Evolutionary conservation across 2,797 vertebrate species (phyloP), one percentile per base, ranked within the genome.

Genomic region (Premnoplex brunnescens): DNA sequence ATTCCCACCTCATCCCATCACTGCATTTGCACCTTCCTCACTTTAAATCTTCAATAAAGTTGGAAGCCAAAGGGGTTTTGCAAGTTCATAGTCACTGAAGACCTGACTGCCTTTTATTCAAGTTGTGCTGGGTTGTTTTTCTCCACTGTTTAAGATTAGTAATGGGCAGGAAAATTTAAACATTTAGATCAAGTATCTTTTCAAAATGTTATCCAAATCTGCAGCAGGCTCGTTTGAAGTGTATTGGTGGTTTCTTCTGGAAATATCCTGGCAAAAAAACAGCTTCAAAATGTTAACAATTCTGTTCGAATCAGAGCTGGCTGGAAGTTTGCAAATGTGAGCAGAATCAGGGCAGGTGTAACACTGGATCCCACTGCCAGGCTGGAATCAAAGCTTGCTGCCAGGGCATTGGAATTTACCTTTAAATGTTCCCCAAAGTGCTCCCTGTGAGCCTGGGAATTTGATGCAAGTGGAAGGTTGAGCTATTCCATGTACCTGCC

Each of bases 131-230:
- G 20, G 41, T 55, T 81, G 43, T 11, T 90, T 87, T 85, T 36
- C n/a, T 86, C 77, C 68, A 84, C 68, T 86, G 69, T 51, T 95
- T 85, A 79, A 85, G 71, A 41, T 88, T 46, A 71, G 56, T 67
- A 90, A 64, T 2, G 18, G 71, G 74, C 48, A 85, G 55, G 37
- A 39, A 82, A 82, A 82, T 4, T 26, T 48, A 85, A 92, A 51
- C 48, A 15, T 69, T 84, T 76, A 75, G 94, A 92, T 86, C 20
- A 74, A 82, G 27, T 17, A 34, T 71, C 80, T 8, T 89, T 76
- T 79, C 17, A 43, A 87, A 74, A n/a, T 2, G 32, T 51, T 43
- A 60, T 54, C 75, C 82, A 91, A 88, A 64, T 12, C 44, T 49
- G 66, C 85, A 72, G 41, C n/a, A 74, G 64, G 48, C 41, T 75